Base-by-base conservation (phyloP, 2,888 invertebrate genomes). In the Andricus quercusramuli region DNA sequence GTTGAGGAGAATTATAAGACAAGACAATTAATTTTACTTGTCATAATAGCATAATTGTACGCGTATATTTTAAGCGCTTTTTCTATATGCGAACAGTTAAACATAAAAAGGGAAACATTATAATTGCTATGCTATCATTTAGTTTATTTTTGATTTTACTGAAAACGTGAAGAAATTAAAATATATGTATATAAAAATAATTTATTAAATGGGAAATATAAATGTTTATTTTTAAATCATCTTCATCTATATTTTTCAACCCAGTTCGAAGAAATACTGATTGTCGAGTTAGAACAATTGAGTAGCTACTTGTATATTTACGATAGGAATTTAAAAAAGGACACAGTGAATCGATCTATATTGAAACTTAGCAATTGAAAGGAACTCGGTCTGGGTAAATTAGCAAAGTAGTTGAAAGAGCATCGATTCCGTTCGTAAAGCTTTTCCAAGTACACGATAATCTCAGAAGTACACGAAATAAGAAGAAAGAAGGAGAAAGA, bases 371-470 rank as follows among this genome's bases (percentile, higher is more conserved):
- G n/a, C 32, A 74, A 59, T 74, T 74, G 74, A 74, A 74, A 74
- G 59, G 74, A 74, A 37, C n/a, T 74, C 32, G 9, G 32, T 32
- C 51, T 56, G 74, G 56, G 74, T 74, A 74, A 74, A 74, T 74
- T 51, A 37, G 74, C 56, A 56, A 74, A 74, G 56, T 56, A 51
- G 74, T 74, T 74, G 37, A 74, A 56, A 74, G 74, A 56, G 32
- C 74, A 51, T 74, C 37, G 74, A 74, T 74, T 74, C 37, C 29
- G 2, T 64, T 64, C 9, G 56, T 56, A 74, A 74, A 74, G 70
- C 70, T 74, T 74, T 56, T 74, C 56, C 70, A 32, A 74, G 74
- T 74, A n/a, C 56, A 59, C 56, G 74, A 74, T 74, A 74, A 74
- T 74, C 74, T 59, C 74, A 56, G 74, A 51, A 74, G 74, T 56